phyloP scores from a whole-genome alignment of 2,888 invertebrate species.

The Cerceris rybyensis region DNA sequence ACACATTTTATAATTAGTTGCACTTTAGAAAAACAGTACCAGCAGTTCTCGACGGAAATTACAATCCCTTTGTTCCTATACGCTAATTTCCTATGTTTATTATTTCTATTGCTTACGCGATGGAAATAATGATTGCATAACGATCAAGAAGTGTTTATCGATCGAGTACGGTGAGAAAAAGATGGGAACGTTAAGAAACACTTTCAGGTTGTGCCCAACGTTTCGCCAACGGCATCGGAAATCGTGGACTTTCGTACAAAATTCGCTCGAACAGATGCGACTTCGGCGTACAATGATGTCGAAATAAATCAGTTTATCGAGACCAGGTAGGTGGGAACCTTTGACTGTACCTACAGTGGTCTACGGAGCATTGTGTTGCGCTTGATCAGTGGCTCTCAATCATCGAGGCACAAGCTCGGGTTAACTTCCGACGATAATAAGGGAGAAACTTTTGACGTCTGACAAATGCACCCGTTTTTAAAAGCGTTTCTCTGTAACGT shows the following conservation, averaged over 20 bases:
- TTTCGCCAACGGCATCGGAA: conserved; percentile 28
- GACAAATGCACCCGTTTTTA: conserved; percentile 38
- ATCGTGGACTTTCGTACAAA: conserved; percentile 53
- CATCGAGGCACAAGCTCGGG: conserved; percentile 10
- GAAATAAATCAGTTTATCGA: conserved; percentile 81
- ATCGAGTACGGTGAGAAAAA: background rate
- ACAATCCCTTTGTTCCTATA: no score
- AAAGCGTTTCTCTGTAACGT: conserved; percentile 27
- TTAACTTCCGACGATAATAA: background rate
- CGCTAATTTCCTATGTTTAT: no score
- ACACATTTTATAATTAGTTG: no score
- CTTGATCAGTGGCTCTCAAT: conserved; percentile 77
- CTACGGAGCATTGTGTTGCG: conserved; percentile 74
- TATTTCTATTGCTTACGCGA: no score
- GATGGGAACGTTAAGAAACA: background rate
- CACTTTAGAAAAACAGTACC: no score
- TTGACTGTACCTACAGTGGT: conserved; percentile 64
- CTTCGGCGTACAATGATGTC: conserved; percentile 74
- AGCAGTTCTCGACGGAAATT: no score
- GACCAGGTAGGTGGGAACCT: conserved; percentile 73
- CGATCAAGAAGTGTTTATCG: background rate
- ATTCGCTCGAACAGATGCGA: conserved; percentile 76
- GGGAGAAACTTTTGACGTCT: conserved; percentile 26
- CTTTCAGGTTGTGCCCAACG: background rate
- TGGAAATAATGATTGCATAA: no score